Percentiles rank a stretch among this genome's conserved stretches.
Evolutionary conservation across 1,140 invertebrate genomes (phyloP).

Genomic region (Teleogryllus occipitalis): DNA sequence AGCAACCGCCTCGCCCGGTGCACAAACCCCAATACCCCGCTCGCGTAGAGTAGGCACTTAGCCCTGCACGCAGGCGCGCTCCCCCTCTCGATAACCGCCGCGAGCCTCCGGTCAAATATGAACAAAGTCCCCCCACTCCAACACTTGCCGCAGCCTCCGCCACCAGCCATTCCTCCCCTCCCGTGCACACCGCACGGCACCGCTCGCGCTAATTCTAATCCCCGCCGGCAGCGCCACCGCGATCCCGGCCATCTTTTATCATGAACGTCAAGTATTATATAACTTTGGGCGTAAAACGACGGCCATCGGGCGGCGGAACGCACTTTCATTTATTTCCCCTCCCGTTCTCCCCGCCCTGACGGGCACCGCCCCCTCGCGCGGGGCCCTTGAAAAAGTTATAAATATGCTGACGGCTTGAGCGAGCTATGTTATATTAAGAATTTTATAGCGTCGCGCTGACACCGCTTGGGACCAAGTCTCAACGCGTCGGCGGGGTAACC

Average conservation of each 20-base stretch:
- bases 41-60: too few species aligned
- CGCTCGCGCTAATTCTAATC: too few species aligned
- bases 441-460: neutral
- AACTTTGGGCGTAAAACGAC: neutral
- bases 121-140: too few species aligned
- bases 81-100: neutral
- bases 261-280: slow-evolving; percentile 5
- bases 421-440: neutral
- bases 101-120: neutral
- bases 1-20: too few species aligned
- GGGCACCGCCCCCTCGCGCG: too few species aligned
- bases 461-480: neutral
- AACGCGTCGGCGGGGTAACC: neutral
- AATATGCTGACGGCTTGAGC: neutral
- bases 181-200: neutral
- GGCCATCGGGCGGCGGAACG: neutral
- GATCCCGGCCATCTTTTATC: neutral
- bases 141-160: too few species aligned
- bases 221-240: neutral
- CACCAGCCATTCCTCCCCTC: too few species aligned
- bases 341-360: neutral
- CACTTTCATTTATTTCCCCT: neutral
- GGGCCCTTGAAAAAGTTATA: neutral
- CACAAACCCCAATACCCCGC: too few species aligned
- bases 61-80: too few species aligned